Percentiles rank a stretch among this genome's conserved stretches.
Conservation (phyloP, 2,888 invertebrate genomes). For the Alitta virens region DNA sequence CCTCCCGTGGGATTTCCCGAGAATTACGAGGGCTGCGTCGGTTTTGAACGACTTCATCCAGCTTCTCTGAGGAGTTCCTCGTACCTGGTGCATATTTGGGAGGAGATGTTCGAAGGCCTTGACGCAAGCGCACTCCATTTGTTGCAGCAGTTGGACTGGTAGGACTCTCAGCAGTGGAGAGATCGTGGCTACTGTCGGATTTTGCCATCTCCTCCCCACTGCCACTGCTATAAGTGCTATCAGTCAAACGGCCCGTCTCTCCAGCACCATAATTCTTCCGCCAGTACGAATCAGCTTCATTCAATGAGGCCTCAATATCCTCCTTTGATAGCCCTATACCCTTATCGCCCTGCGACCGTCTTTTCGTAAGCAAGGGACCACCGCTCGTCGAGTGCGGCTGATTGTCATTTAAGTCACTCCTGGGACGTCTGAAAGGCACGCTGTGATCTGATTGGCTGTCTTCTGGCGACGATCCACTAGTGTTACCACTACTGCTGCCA, state of each 20-base stretch:
- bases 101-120: too few relatives aligned
- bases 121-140: background rate
- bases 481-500: background rate
- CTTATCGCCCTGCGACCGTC: constrained; percentile 21
- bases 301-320: constrained; percentile 27
- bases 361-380: constrained; percentile 23
- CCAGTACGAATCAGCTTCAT: constrained; percentile 29
- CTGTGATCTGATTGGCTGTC: background rate
- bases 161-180: constrained; percentile 4
- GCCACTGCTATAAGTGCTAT: constrained; percentile 28
- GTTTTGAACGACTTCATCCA: too few relatives aligned
- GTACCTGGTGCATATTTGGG: too few relatives aligned
- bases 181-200: constrained; percentile 24
- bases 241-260: constrained; percentile 23
- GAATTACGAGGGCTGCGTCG: too few relatives aligned
- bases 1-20: too few relatives aligned
- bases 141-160: constrained; percentile 4
- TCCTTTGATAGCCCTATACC: constrained; percentile 19
- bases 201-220: constrained; percentile 31
- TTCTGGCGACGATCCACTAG: background rate
- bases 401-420: background rate
- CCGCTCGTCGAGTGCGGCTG: background rate
- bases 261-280: constrained; percentile 14
- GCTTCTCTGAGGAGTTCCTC: too few relatives aligned
- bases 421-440: background rate